These are phyloP conservation scores for Trochalopteron elliotii DNA, from an alignment of 2,113 vertebrate genomes.

Conservation along the genomic window DNA sequence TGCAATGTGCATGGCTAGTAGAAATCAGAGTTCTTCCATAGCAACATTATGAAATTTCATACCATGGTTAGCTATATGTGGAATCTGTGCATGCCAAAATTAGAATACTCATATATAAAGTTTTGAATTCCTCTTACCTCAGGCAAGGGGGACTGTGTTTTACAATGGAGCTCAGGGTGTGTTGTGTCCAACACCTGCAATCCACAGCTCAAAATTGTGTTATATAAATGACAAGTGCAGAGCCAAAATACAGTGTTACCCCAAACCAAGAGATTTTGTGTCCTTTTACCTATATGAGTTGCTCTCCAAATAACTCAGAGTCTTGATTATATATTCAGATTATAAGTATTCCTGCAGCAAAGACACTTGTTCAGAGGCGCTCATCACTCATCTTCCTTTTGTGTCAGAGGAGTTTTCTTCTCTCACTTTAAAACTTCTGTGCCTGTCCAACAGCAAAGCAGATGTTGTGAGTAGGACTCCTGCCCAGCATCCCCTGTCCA, in stretches of 20 bases:
- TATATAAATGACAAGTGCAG: neutral
- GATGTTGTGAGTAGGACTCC: neutral
- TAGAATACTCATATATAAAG: neutral
- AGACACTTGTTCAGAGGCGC: neutral
- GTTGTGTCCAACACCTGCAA: neutral
- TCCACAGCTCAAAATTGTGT: neutral
- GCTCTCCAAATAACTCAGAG: neutral
- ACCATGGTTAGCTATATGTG: neutral
- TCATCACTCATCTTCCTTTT: neutral
- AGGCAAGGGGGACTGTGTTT: neutral
- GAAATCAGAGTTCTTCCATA: neutral
- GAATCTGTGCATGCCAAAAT: neutral
- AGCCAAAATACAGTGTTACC: neutral
- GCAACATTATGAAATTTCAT: conserved; percentile 1
- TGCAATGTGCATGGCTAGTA: neutral
- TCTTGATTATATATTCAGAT: neutral
- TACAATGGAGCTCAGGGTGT: neutral
- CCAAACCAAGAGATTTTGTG: neutral
- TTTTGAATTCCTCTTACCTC: neutral
- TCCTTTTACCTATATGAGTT: neutral
- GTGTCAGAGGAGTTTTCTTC: neutral
- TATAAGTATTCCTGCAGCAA: neutral
- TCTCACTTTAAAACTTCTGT: neutral
- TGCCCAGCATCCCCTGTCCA: neutral
- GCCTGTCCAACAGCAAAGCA: neutral